phyloP scores from a whole-genome alignment of 2,113 vertebrate genomes.

The Syngnathus floridae region DNA sequence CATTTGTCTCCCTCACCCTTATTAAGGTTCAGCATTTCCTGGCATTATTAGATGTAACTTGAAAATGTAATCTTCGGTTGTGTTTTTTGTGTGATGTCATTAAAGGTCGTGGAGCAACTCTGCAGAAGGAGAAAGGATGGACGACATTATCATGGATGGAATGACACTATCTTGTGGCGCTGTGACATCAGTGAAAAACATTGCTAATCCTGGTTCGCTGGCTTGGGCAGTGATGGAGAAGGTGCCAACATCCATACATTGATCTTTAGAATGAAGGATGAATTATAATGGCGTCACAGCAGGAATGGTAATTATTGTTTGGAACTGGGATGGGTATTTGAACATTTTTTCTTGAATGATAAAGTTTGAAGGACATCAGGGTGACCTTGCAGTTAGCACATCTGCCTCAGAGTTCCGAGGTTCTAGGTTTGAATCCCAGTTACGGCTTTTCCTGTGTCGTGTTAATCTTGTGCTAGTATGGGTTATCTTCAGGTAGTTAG shows the following conservation, averaged over 20 bases:
- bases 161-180: constrained; percentile 64
- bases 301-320: not conserved
- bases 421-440: no score
- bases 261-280: not conserved
- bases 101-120: constrained; percentile 64
- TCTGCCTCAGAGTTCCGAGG: no score
- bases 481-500: no score
- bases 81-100: constrained; percentile 37
- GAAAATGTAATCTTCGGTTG: not conserved
- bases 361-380: no score
- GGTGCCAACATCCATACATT: constrained; percentile 16
- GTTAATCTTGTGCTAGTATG: no score
- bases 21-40: not conserved
- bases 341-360: not conserved
- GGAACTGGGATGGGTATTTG: not conserved
- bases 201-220: constrained; percentile 73
- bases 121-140: constrained; percentile 69
- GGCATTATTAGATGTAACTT: not conserved
- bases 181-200: constrained; percentile 64
- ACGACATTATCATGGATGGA: constrained; percentile 73
- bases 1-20: not conserved
- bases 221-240: constrained; percentile 68
- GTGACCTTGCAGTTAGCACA: no score
- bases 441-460: no score
- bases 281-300: not conserved